Percentiles rank a stretch among this genome's conserved stretches.
Conservation (phyloP, 2,113 vertebrate genomes). For the Phocoena sinus region DNA sequence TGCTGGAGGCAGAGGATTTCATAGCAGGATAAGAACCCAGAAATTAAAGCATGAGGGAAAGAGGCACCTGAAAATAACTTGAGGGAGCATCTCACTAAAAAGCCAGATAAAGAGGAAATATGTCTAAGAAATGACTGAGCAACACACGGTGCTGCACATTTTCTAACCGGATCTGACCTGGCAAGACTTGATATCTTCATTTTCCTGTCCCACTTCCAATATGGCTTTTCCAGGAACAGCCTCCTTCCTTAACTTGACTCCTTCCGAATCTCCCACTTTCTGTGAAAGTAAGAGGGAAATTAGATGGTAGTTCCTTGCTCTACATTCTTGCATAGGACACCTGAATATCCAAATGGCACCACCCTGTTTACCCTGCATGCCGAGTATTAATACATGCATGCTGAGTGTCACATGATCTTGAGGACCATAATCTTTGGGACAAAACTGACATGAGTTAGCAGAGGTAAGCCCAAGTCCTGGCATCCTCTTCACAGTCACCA, state of each 20-base stretch:
- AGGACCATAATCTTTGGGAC: not conserved
- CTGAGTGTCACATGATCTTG: not conserved
- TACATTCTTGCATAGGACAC: not conserved
- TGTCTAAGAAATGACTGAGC: not conserved
- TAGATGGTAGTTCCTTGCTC: not conserved
- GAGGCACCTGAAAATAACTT: not conserved
- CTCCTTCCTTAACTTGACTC: not conserved
- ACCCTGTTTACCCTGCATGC: not conserved
- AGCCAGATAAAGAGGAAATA: not conserved
- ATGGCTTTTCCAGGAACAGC: not conserved
- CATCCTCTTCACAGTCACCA: not conserved
- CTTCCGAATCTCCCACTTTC: not conserved
- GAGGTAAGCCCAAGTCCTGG: not conserved
- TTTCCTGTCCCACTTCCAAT: not conserved
- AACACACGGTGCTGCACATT: accelerated
- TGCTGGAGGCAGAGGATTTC: not conserved
- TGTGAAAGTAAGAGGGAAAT: not conserved
- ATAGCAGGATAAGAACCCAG: not conserved
- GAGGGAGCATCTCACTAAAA: not conserved
- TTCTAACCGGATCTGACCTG: not conserved
- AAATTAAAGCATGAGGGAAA: not conserved
- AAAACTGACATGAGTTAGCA: not conserved
- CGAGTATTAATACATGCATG: not conserved
- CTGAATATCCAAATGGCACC: not conserved
- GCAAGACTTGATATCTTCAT: not conserved